Percentiles rank a stretch among this genome's conserved stretches.
Conservation (phyloP, 30 jellyfish, hydroid and myxozoan genomes). For the Aurelia aurita region DNA sequence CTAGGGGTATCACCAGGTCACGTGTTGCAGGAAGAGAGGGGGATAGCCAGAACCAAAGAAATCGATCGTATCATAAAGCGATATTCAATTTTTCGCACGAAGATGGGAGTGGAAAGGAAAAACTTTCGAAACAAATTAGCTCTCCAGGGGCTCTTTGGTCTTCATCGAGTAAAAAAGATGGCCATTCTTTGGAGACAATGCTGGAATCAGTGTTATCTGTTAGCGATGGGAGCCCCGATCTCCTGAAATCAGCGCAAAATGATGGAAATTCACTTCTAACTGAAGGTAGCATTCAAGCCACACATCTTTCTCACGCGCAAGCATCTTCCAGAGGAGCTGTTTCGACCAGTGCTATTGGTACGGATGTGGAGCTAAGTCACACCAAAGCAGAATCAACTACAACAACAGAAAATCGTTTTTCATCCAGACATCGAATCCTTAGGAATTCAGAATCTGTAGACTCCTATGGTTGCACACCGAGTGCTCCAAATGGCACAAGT, state of each 20-base stretch:
- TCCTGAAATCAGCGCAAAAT: background rate
- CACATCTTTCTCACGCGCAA: background rate
- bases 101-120: background rate
- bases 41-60: slow-evolving; percentile 14
- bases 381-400: background rate
- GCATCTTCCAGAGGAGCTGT: background rate
- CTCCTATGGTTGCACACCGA: background rate
- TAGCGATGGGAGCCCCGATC: slow-evolving; percentile 2
- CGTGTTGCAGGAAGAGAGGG: background rate
- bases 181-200: background rate
- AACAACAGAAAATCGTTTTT: slow-evolving; percentile 1
- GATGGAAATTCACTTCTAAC: too few species aligned
- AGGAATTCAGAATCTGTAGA: slow-evolving; percentile 37
- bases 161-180: background rate
- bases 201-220: background rate
- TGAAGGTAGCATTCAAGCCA: background rate
- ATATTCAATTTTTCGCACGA: slow-evolving; percentile 34
- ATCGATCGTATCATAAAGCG: slow-evolving; percentile 66
- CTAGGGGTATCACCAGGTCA: background rate
- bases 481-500: slow-evolving; percentile 9
- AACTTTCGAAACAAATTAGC: slow-evolving; percentile 27
- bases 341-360: background rate
- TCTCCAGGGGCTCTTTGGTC: slow-evolving; percentile 12
- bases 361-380: background rate
- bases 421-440: slow-evolving; percentile 64